Percentiles rank a stretch among this genome's conserved stretches.
phyloP scores from a whole-genome alignment of 2,113 vertebrate species.

The Peromyscus maniculatus region DNA sequence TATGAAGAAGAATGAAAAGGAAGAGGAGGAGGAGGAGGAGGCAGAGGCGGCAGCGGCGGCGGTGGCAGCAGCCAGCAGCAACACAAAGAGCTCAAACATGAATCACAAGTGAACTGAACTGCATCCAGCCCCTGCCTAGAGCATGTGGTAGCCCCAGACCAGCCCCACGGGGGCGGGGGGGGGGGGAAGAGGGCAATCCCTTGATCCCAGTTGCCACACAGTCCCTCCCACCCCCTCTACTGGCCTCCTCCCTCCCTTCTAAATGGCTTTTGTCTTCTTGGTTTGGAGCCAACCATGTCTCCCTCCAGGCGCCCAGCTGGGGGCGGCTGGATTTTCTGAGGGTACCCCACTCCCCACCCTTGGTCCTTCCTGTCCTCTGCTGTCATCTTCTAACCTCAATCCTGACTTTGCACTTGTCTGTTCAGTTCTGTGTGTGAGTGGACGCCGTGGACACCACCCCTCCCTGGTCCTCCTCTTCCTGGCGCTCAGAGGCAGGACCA shows the following conservation, averaged over 20 bases:
- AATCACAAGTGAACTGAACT: conserved; percentile 93
- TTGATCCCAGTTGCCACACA: conserved; percentile 77
- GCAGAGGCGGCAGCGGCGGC: neutral
- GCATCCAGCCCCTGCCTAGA: conserved; percentile 79
- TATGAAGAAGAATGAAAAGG: neutral
- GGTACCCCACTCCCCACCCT: neutral
- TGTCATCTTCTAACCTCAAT: conserved; percentile 79
- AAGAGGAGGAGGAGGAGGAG: conserved; percentile 83
- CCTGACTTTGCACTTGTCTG: conserved; percentile 82
- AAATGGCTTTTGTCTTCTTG: conserved; percentile 71
- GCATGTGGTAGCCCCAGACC: conserved; percentile 77
- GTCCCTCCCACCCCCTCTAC: conserved; percentile 47
- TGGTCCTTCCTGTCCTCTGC: conserved; percentile 55
- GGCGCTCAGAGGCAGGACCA: conserved; percentile 73
- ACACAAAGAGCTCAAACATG: conserved; percentile 92
- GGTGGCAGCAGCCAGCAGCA: neutral
- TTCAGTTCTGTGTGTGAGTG: conserved; percentile 84
- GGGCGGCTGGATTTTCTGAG: conserved; percentile 75
- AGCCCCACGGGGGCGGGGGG: conserved; percentile 80
- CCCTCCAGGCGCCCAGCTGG: neutral
- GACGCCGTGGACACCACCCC: conserved; percentile 75
- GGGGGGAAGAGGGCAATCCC: conserved; percentile 35
- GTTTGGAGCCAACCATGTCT: conserved; percentile 76
- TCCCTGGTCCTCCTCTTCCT: conserved; percentile 34
- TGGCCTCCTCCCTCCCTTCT: conserved; percentile 37